Evolutionary conservation across 2,888 invertebrate species (phyloP), one percentile per base, ranked within the genome.

Genomic region (Parnassius glacialis): DNA sequence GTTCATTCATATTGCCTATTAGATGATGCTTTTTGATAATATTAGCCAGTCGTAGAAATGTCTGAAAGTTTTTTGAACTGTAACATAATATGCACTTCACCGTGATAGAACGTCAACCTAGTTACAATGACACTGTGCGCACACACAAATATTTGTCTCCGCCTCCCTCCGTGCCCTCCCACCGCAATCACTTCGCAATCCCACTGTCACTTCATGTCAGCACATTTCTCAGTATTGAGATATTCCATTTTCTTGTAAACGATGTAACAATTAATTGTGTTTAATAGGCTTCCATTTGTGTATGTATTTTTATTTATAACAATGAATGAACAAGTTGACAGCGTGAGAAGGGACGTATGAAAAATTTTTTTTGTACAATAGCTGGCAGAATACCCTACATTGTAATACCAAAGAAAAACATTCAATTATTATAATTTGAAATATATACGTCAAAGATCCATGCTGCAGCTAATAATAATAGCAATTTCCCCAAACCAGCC

Each of bases 51-150:
- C 47, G 20, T 41, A 42, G n/a, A 53, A 47, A 53, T 42, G 53
- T 42, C 52, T 53, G n/a, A 59, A 34, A 7, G 7, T 34, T 34
- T 52, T 12, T 13, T 43, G 2, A 10, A 59, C 11, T 12, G n/a
- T 45, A 45, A 45, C n/a, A 45, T 45, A 34, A 54, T 41, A 16
- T 51, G 34, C 42, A 12, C 56, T 42, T 57, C 57, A 47, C 52
- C 20, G 11, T 78, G 80, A 78, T 81, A 78, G 80, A 74, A 72
- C 78, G 74, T 82, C 81, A 83, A 79, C 81, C 81, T 75, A 79
- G 68, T 72, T 76, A 71, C 69, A 72, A 68, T 65, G 67, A 67
- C 59, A 66, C 56, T 73, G 70, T 72, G 69, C 66, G 70, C 64
- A 55, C 56, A 61, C 65, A 64, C 64, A 67, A 77, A 78, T 78